phyloP scores from a whole-genome alignment of 2,888 invertebrate species.

The Cantharis rufa region DNA sequence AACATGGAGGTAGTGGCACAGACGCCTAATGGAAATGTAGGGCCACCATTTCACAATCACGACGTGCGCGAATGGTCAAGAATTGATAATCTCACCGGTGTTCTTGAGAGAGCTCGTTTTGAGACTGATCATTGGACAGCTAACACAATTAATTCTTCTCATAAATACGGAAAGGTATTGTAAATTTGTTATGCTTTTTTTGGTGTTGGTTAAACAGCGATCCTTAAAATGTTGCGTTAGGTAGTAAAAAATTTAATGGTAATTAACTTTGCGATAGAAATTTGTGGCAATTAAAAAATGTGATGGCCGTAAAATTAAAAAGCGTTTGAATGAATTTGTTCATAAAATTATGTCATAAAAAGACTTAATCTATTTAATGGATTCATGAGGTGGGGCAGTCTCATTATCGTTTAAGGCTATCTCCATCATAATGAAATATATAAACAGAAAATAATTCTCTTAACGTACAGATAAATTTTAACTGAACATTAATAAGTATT shows the following conservation, averaged over 20 bases:
- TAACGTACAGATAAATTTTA: background rate
- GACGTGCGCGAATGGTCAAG: slow-evolving; percentile 62
- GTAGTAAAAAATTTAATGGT: background rate
- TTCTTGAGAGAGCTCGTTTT: slow-evolving; percentile 59
- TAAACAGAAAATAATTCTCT: background rate
- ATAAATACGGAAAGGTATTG: slow-evolving; percentile 61
- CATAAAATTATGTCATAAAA: background rate
- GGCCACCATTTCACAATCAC: slow-evolving; percentile 57
- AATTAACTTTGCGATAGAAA: background rate
- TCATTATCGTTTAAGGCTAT: background rate
- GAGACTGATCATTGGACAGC: slow-evolving; percentile 62
- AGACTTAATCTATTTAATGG: background rate
- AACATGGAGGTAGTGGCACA: slow-evolving; percentile 54
- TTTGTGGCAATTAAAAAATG: background rate
- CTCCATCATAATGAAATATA: background rate
- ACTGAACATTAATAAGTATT: background rate
- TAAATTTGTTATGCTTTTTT: background rate
- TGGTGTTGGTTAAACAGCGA: background rate
- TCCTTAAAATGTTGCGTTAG: background rate
- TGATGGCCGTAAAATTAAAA: background rate
- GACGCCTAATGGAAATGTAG: slow-evolving; percentile 47
- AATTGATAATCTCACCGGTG: slow-evolving; percentile 60
- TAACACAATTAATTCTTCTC: slow-evolving; percentile 55
- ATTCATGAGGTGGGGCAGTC: background rate
- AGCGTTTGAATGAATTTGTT: background rate